phyloP scores from a whole-genome alignment of 2,797 vertebrate genomes.

The Alfaro cultratus region DNA sequence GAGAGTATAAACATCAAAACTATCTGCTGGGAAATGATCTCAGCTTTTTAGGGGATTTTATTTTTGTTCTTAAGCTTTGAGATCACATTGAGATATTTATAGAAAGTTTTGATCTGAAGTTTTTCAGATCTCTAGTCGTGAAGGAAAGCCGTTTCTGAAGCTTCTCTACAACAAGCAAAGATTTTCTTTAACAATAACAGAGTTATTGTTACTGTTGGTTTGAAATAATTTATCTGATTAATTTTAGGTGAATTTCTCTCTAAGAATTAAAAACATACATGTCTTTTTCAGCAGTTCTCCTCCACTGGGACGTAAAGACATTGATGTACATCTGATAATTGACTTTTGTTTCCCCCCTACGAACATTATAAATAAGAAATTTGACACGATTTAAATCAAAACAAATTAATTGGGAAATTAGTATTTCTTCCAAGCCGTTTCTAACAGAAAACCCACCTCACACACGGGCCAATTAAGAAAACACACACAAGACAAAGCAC shows the following conservation, averaged over 20 bases:
- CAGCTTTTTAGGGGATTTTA: constrained; percentile 12
- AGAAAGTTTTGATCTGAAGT: constrained; percentile 16
- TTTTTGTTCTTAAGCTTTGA: constrained; percentile 19
- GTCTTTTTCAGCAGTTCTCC: not conserved
- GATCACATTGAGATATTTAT: constrained; percentile 22
- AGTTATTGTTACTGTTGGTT: constrained; percentile 20
- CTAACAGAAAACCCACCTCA: constrained; percentile 3
- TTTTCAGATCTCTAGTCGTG: constrained; percentile 2
- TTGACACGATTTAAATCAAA: constrained; percentile 14
- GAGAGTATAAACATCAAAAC: not conserved
- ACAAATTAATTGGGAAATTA: constrained; percentile 13
- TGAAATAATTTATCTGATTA: constrained; percentile 23
- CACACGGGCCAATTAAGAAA: constrained; percentile 31
- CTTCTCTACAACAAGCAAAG: not conserved
- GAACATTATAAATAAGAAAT: not conserved
- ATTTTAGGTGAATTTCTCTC: not conserved
- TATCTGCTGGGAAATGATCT: constrained; percentile 26
- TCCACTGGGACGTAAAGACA: not conserved
- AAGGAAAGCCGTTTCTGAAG: not conserved
- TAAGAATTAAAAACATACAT: not conserved
- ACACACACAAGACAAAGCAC: constrained; percentile 54
- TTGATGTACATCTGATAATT: not conserved
- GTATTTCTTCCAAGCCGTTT: constrained; percentile 11
- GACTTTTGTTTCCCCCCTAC: not conserved
- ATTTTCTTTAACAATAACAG: constrained; percentile 34